Evolutionary conservation across 2,797 vertebrate genomes (phyloP).

Genomic region (Alosa sapidissima): DNA sequence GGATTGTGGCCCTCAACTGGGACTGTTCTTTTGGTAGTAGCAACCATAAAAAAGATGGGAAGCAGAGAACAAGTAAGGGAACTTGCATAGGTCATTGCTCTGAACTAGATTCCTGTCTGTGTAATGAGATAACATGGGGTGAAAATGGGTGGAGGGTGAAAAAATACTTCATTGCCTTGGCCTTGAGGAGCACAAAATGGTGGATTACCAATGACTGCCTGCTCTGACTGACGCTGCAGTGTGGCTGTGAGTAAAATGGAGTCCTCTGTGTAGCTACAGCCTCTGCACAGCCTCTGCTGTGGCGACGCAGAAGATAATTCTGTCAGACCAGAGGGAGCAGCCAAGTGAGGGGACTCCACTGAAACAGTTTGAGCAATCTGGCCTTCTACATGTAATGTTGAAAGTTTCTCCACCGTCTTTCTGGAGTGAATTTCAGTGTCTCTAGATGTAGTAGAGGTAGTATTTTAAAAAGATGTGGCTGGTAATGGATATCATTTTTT

Average conservation of each 20-base stretch:
- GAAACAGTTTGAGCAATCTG: slow-evolving; percentile 80
- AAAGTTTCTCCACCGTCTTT: slow-evolving; percentile 46
- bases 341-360: slow-evolving; percentile 82
- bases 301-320: slow-evolving; percentile 94
- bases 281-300: slow-evolving; percentile 88
- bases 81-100: slow-evolving; percentile 68
- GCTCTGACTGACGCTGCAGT: slow-evolving; percentile 72
- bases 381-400: slow-evolving; percentile 49
- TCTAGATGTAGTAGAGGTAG: not conserved
- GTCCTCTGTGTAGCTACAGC: slow-evolving; percentile 85
- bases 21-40: slow-evolving; percentile 5
- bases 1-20: not conserved
- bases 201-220: slow-evolving; percentile 72
- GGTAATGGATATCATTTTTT: not conserved
- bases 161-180: slow-evolving; percentile 56
- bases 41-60: slow-evolving; percentile 31
- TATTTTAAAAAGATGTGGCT: not conserved
- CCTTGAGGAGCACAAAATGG: slow-evolving; percentile 84
- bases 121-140: slow-evolving; percentile 60
- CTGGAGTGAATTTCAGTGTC: slow-evolving; percentile 20
- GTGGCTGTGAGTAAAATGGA: slow-evolving; percentile 83
- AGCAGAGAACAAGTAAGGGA: slow-evolving; percentile 55
- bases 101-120: slow-evolving; percentile 55
- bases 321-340: slow-evolving; percentile 73
- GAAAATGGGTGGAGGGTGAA: slow-evolving; percentile 63